Conservation (phyloP, 2,888 invertebrate genomes). For the Chymomyza procnemis region DNA sequence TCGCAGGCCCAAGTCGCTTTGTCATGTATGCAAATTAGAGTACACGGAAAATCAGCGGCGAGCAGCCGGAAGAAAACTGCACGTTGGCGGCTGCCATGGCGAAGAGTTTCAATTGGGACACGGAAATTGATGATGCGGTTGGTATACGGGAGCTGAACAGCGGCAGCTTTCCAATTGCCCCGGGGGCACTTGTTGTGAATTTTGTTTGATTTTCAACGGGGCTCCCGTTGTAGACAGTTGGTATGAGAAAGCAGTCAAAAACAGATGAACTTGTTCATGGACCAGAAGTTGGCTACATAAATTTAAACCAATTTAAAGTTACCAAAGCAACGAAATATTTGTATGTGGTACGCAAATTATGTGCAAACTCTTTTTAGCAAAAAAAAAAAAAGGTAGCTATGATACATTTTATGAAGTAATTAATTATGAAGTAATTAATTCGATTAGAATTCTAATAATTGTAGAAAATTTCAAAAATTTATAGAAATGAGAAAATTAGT, state of each 20-base stretch:
- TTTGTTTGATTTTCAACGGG: neutral
- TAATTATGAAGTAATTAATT: too few relatives aligned
- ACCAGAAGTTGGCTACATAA: neutral
- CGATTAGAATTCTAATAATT: too few relatives aligned
- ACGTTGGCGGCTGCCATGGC: neutral
- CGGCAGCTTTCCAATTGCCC: neutral
- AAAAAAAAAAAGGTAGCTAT: too few relatives aligned
- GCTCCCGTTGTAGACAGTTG: neutral
- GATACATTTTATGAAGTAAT: too few relatives aligned
- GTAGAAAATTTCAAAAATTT: too few relatives aligned
- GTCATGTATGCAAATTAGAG: conserved; percentile 43
- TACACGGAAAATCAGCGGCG: conserved; percentile 17
- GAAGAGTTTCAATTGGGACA: conserved; percentile 27
- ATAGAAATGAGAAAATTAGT: too few relatives aligned
- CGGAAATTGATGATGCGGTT: conserved; percentile 43
- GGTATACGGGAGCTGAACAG: conserved; percentile 10
- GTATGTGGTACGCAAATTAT: neutral
- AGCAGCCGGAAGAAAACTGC: conserved; percentile 1
- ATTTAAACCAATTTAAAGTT: neutral
- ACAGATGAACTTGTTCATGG: neutral
- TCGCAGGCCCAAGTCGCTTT: conserved; percentile 12
- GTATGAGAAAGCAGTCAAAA: neutral
- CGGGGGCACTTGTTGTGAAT: neutral
- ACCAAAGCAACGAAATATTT: neutral
- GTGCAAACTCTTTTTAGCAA: neutral